Base-by-base conservation (phyloP, 2,888 invertebrate species). In the Lysandra coridon region DNA sequence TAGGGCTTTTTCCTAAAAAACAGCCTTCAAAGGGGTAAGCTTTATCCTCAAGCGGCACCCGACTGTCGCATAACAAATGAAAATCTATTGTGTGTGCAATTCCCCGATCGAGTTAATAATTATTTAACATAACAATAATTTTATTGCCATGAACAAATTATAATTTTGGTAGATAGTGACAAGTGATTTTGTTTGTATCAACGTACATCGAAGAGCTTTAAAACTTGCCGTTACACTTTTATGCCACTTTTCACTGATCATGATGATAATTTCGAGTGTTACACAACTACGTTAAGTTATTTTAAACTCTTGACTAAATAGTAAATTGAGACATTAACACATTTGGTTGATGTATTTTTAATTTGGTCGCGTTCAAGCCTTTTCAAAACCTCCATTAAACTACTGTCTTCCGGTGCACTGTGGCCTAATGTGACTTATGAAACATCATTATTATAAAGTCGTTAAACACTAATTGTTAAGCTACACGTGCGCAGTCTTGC, bases 281-380 rank as follows among this genome's bases (percentile, higher is more conserved):
- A 64, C 30, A 64, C 30, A 30, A 30, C 30, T 7, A 64, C 30
- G 30, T 57, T 4, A 14, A 4, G 57, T 57, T 17, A 14, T 4
- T 17, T 17, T 17, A 57, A 57, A 4, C 57, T 17, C 57, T 57
- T 14, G 23, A 64, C 23, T 30, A 30, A 64, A 64, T 64, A 30
- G 62, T 30, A 30, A 64, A 64, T 64, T 64, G 62, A 64, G 62
- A 64, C 62, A 64, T 64, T 64, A 30, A 23, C 64, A 64, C 64
- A 30, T 64, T 30, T 10, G 62, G 40, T 44, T 74, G 74, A 74
- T 74, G 74, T 44, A 44, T 44, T 74, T 74, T 40, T 74, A 74
- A 74, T 74, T 74, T 49, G 49, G 75, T 49, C 53, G 44, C 30
- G 10, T 57, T 57, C 4, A 57, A 14, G 53, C 10, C 10, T 10